Evolutionary conservation across 2,888 invertebrate genomes (phyloP), one percentile per base, ranked within the genome.

Genomic region (Drosophila pseudotakahashii): DNA sequence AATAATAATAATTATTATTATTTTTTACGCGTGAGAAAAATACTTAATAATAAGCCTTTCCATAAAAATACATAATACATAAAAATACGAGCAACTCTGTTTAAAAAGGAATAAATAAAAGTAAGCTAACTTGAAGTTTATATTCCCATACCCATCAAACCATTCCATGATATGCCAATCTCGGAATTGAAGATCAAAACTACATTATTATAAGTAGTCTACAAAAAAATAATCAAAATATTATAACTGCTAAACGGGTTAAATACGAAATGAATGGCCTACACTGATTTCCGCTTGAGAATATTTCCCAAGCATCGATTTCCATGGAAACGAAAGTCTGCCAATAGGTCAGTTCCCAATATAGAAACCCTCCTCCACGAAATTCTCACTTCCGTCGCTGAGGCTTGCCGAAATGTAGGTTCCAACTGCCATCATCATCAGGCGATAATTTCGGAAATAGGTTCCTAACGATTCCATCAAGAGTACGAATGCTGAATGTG

Each of bases 391-490:
- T 67, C 53, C 68, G 53, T n/a, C 11, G 37, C 14, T 11, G 3
- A 23, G 45, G 37, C 32, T 64, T n/a, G 62, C 41, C 34, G n/a
- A 48, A 61, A 62, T 41, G 1, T 61, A 9, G 30, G 37, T 30
- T 62, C n/a, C 26, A 30, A 62, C 42, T 42, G 54, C 16, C 53
- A 47, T 44, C 37, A 45, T 52, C 47, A 47, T 32, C 19, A 32
- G 48, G 55, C 32, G 30, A 58, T 41, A 42, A 34, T 61, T 62
- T 63, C 53, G 53, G 47, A 45, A 74, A 45, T 63, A 30, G 36
- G 30, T 45, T 55, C 62, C 71, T 73, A 76, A 78, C 57, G 74
- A 76, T 63, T 60, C 36, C 37, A 70, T 47, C 66, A 68, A 71
- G 77, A 69, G 72, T 45, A 52, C 52, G 53, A 79, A 70, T 69